Evolutionary conservation across 1,140 invertebrate genomes (phyloP).

Genomic region (Heliothis subflexa): DNA sequence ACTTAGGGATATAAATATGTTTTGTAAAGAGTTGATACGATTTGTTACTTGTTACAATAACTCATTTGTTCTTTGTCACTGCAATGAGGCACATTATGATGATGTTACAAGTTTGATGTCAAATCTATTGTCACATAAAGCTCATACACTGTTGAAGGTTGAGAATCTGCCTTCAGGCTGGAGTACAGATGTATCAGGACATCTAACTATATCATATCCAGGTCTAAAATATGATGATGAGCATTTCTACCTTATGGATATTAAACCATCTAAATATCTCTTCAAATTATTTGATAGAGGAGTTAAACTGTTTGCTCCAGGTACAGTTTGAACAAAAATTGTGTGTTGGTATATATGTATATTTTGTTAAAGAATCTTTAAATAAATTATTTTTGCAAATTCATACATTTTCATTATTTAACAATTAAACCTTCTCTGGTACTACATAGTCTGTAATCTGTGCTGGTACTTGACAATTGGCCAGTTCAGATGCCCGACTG

Average conservation of each 20-base stretch:
- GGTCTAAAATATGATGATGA: slow-evolving; percentile 77
- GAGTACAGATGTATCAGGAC: slow-evolving; percentile 90
- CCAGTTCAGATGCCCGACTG: too few species aligned
- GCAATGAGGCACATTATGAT: slow-evolving; percentile 84
- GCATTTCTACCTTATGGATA: slow-evolving; percentile 69
- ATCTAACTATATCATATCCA: slow-evolving; percentile 86
- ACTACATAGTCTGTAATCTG: too few species aligned
- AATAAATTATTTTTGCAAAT: too few species aligned
- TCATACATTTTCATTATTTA: too few species aligned
- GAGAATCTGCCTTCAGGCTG: slow-evolving; percentile 89
- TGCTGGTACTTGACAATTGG: too few species aligned
- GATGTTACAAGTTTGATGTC: slow-evolving; percentile 86
- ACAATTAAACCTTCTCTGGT: too few species aligned
- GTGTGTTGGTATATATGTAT: neutral
- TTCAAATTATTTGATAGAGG: slow-evolving; percentile 91
- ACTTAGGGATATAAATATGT: slow-evolving; percentile 84
- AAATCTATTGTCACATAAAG: slow-evolving; percentile 87
- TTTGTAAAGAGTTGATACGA: slow-evolving; percentile 85
- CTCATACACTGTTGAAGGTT: slow-evolving; percentile 88
- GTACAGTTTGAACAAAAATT: slow-evolving; percentile 73
- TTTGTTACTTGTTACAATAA: slow-evolving; percentile 64
- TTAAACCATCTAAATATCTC: slow-evolving; percentile 85
- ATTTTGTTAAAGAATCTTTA: neutral
- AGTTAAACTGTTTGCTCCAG: slow-evolving; percentile 90
- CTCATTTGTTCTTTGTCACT: slow-evolving; percentile 72